phyloP scores from a whole-genome alignment of 2,888 invertebrate genomes.

The Hydrotaea cyrtoneurina region DNA sequence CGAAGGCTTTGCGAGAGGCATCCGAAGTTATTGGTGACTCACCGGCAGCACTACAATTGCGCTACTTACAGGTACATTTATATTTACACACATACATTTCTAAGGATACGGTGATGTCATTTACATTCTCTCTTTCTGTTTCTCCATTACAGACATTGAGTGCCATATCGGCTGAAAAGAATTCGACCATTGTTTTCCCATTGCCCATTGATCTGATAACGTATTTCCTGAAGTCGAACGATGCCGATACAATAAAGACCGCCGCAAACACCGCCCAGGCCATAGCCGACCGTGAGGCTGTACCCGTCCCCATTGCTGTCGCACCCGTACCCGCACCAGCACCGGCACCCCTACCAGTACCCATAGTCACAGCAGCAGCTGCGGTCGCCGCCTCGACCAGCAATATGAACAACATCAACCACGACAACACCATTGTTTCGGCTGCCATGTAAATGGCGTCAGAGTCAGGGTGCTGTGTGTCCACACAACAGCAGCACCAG shows the following conservation, averaged over 20 bases:
- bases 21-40: slow-evolving; percentile 97
- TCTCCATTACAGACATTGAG: slow-evolving; percentile 89
- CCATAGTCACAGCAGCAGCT: slow-evolving; percentile 24
- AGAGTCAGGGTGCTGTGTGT: neutral
- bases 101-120: slow-evolving; percentile 6
- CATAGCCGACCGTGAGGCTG: slow-evolving; percentile 51
- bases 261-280: slow-evolving; percentile 70
- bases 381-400: slow-evolving; percentile 3
- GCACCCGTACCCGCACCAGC: slow-evolving; percentile 31
- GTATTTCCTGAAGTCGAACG: slow-evolving; percentile 86
- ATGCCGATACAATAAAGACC: slow-evolving; percentile 74
- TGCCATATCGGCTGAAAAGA: slow-evolving; percentile 98
- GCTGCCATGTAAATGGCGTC: slow-evolving; percentile 56
- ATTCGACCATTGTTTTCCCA: slow-evolving; percentile 98
- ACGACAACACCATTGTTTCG: slow-evolving; percentile 60
- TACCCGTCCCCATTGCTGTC: slow-evolving; percentile 24
- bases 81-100: neutral
- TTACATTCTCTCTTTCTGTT: neutral
- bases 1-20: slow-evolving; percentile 95
- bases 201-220: slow-evolving; percentile 90
- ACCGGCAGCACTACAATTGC: slow-evolving; percentile 96
- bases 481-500: slow-evolving; percentile 1
- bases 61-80: slow-evolving; percentile 90
- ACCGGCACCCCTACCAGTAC: slow-evolving; percentile 40
- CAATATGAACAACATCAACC: slow-evolving; percentile 41